Conservation (phyloP, 35 echinoderm and acorn worm genomes). For the Anneissia japonica region DNA sequence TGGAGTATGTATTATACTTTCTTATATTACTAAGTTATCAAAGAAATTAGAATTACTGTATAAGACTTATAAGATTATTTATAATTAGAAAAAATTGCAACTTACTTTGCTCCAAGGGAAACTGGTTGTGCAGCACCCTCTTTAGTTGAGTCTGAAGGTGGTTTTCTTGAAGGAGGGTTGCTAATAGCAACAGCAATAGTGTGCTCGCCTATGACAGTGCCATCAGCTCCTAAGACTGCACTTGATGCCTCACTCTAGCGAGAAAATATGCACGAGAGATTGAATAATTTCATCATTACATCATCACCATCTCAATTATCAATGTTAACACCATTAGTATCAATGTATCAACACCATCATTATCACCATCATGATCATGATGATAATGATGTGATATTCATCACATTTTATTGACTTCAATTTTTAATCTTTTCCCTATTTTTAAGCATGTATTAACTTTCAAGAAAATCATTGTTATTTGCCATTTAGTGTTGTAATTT, state of each 20-base stretch:
- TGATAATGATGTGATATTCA: neutral
- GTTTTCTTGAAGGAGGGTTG: slow-evolving; percentile 76
- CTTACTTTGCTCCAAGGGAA: slow-evolving; percentile 71
- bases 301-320: neutral
- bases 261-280: neutral
- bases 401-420: neutral
- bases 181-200: slow-evolving; percentile 92
- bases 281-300: neutral
- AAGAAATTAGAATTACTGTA: no score
- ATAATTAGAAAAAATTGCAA: neutral
- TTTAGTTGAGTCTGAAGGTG: neutral
- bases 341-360: neutral
- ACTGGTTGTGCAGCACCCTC: neutral
- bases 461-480: no score
- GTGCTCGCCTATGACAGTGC: slow-evolving; percentile 56
- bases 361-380: no score
- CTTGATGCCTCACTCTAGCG: slow-evolving; percentile 54
- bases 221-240: slow-evolving; percentile 73
- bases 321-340: neutral
- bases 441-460: no score
- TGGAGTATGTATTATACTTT: neutral
- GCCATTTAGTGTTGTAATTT: no score
- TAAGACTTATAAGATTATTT: no score
- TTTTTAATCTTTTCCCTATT: no score
- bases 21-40: no score